A percentile compares a stretch with the other conserved stretches of the same genome.
These are phyloP conservation scores for Drosophila hydei DNA, from an alignment of 1,140 invertebrate genomes.

Conservation along the genomic window DNA sequence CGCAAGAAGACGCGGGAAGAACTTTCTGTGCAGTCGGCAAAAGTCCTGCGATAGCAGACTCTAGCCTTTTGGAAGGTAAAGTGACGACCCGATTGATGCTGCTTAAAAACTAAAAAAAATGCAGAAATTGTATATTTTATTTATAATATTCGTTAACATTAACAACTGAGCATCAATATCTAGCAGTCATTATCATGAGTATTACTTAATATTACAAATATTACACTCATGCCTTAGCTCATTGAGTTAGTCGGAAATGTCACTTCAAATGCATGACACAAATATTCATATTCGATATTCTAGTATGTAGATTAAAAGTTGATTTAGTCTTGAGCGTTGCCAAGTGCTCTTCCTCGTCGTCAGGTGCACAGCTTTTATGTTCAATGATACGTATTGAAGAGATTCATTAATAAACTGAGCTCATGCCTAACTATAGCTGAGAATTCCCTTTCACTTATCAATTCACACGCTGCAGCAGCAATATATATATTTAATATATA, in stretches of 20 bases:
- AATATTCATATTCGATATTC: background rate
- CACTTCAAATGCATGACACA: background rate
- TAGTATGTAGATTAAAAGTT: slow-evolving; percentile 1
- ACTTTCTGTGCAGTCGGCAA: too few species aligned
- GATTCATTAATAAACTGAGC: slow-evolving; percentile 65
- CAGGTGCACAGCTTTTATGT: slow-evolving; percentile 57
- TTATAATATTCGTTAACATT: too few species aligned
- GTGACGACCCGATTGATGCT: too few species aligned
- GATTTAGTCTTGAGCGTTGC: background rate
- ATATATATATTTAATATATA: slow-evolving; percentile 15
- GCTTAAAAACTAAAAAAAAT: too few species aligned
- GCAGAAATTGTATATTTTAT: too few species aligned
- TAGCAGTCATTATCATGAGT: too few species aligned
- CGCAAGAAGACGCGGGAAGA: too few species aligned
- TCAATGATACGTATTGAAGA: slow-evolving; percentile 58
- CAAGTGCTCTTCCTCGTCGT: slow-evolving; percentile 15
- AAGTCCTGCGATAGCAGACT: too few species aligned
- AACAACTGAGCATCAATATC: too few species aligned
- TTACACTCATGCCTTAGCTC: background rate
- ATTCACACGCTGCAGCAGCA: slow-evolving; percentile 34
- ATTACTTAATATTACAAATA: too few species aligned
- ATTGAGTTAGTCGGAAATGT: background rate
- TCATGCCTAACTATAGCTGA: slow-evolving; percentile 57
- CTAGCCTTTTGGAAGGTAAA: too few species aligned
- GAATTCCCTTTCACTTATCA: slow-evolving; percentile 66